Percentiles rank a stretch among this genome's conserved stretches.
Conservation (phyloP, 2,888 invertebrate genomes). For the Noctua janthe region DNA sequence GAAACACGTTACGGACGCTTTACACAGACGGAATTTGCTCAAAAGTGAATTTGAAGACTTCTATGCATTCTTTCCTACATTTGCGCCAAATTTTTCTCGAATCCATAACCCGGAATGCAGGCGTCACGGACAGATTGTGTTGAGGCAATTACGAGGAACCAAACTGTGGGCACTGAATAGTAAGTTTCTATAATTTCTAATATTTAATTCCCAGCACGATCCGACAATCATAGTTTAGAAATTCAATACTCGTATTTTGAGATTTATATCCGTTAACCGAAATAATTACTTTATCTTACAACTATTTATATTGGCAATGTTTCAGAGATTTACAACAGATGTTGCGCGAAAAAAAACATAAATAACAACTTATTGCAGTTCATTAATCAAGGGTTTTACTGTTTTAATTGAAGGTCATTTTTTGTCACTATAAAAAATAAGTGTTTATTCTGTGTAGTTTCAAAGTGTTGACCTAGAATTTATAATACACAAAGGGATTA, state of each 20-base stretch:
- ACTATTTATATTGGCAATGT: conserved; percentile 79
- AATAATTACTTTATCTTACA: conserved; percentile 67
- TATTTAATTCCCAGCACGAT: conserved; percentile 43
- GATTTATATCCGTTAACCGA: conserved; percentile 62
- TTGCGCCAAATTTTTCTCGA: conserved; percentile 92
- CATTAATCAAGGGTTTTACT: conserved; percentile 58
- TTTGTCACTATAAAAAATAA: conserved; percentile 22
- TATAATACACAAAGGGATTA: conserved; percentile 63
- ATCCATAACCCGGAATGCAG: conserved; percentile 92
- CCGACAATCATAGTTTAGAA: conserved; percentile 42
- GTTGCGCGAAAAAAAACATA: conserved; percentile 74
- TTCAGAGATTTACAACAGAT: conserved; percentile 80
- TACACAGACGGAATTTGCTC: conserved; percentile 84
- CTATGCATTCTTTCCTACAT: conserved; percentile 92
- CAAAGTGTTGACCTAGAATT: conserved; percentile 25
- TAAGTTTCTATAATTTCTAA: conserved; percentile 82
- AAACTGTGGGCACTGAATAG: conserved; percentile 94
- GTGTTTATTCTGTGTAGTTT: conserved; percentile 26
- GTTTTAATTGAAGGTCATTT: conserved; percentile 23
- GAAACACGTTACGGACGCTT: conserved; percentile 83
- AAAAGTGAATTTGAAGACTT: conserved; percentile 91
- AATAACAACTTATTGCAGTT: conserved; percentile 66
- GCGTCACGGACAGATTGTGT: conserved; percentile 92
- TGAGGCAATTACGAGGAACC: conserved; percentile 92
- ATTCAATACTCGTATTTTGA: conserved; percentile 56